Evolutionary conservation across 2,888 invertebrate species (phyloP).

Genomic region (Xestia sexstrigata): DNA sequence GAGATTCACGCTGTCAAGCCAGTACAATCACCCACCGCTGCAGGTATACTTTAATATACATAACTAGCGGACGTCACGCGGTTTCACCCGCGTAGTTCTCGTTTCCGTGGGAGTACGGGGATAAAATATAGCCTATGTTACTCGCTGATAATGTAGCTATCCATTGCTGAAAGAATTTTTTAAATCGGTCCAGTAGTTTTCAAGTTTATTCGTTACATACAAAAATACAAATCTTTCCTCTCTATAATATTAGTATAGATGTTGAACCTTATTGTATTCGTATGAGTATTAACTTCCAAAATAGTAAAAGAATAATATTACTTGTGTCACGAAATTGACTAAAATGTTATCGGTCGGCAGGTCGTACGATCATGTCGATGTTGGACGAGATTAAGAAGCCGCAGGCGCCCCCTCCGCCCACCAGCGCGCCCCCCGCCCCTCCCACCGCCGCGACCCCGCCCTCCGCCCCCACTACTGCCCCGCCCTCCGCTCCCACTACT

Average conservation of each 20-base stretch:
- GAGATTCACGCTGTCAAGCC: slow-evolving; percentile 73
- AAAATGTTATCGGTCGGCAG: slow-evolving; percentile 66
- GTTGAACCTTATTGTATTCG: background rate
- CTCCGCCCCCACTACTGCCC: background rate
- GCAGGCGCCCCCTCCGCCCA: slow-evolving; percentile 65
- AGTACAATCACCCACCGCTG: slow-evolving; percentile 86
- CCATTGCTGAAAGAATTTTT: too few relatives aligned
- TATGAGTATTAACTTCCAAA: background rate
- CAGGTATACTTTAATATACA: slow-evolving; percentile 72
- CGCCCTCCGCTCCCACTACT: background rate
- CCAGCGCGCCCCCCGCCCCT: slow-evolving; percentile 25
- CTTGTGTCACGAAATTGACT: background rate
- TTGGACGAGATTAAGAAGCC: slow-evolving; percentile 86
- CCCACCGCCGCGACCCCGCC: background rate
- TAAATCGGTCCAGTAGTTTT: too few relatives aligned
- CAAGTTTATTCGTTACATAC: too few relatives aligned
- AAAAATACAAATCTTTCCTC: too few relatives aligned
- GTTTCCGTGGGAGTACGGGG: too few relatives aligned
- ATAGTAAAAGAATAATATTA: background rate
- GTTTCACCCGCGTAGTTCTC: too few relatives aligned
- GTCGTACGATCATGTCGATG: slow-evolving; percentile 85
- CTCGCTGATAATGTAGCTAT: too few relatives aligned
- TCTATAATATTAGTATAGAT: background rate
- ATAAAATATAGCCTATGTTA: too few relatives aligned
- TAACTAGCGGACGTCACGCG: too few relatives aligned